Conservation (phyloP, 2,888 invertebrate species). For the Drosophila ezoana region DNA sequence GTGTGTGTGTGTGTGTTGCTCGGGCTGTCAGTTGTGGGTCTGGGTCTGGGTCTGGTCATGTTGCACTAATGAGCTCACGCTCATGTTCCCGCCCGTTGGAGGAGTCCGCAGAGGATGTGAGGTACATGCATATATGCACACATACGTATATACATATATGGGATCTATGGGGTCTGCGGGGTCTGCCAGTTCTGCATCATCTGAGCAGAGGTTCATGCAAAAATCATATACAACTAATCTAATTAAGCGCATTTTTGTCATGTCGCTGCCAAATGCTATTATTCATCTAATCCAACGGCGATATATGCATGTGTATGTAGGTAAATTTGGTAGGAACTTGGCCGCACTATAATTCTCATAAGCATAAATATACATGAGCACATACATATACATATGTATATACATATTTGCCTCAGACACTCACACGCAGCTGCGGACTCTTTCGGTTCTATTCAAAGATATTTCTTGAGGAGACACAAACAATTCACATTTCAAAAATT, state of each 20-base stretch:
- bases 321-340: constrained; percentile 21
- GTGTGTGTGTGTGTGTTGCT: not conserved
- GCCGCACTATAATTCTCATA: constrained; percentile 23
- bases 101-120: not conserved
- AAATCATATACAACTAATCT: constrained; percentile 74
- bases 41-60: constrained; percentile 59
- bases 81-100: constrained; percentile 32
- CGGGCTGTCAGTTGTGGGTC: constrained; percentile 24
- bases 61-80: constrained; percentile 60
- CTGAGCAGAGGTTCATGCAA: constrained; percentile 54
- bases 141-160: too few species aligned
- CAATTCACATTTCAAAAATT: constrained; percentile 53
- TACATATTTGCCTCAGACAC: not conserved
- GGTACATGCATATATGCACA: too few species aligned
- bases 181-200: constrained; percentile 54
- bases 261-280: constrained; percentile 69
- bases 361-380: constrained; percentile 15
- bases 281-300: constrained; percentile 61
- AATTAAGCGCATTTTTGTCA: constrained; percentile 75
- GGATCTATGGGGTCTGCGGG: too few species aligned
- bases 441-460: constrained; percentile 45
- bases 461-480: constrained; percentile 29
- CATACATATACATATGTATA: constrained; percentile 3
- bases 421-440: constrained; percentile 34
- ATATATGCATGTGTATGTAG: constrained; percentile 8